A percentile compares a stretch with the other conserved stretches of the same genome.
These are phyloP conservation scores for Clusia tigrina DNA, from an alignment of 2,888 invertebrate species.

Conservation along the genomic window DNA sequence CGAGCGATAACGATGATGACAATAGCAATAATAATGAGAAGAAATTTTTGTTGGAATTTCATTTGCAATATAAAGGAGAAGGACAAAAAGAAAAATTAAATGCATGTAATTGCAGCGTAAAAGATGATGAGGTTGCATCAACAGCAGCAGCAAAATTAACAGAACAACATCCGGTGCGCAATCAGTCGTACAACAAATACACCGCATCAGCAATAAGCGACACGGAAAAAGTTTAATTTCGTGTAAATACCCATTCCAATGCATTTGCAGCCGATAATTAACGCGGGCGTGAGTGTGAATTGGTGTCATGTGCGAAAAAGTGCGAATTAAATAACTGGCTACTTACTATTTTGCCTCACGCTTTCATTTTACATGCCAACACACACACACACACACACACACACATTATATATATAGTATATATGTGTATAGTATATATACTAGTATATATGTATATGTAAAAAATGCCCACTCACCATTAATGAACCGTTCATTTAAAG, in stretches of 20 bases:
- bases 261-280: conserved; percentile 1
- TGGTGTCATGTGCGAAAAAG: no score
- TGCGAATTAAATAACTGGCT: no score
- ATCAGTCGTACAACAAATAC: no score
- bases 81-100: conserved; percentile 27
- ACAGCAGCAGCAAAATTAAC: neutral
- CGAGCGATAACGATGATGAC: neutral
- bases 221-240: conserved; percentile 2
- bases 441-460: neutral
- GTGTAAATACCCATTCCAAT: neutral
- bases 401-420: no score
- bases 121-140: neutral
- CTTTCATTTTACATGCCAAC: no score
- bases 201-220: no score
- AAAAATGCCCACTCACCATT: no score
- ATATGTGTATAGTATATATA: neutral
- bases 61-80: neutral
- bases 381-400: no score
- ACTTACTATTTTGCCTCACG: no score
- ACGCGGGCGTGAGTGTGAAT: neutral
- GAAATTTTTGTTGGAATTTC: neutral
- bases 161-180: neutral
- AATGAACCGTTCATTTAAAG: neutral
- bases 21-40: neutral
- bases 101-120: neutral